These are phyloP conservation scores for Martes martes DNA, from an alignment of 2,113 vertebrate genomes.

Conservation along the genomic window DNA sequence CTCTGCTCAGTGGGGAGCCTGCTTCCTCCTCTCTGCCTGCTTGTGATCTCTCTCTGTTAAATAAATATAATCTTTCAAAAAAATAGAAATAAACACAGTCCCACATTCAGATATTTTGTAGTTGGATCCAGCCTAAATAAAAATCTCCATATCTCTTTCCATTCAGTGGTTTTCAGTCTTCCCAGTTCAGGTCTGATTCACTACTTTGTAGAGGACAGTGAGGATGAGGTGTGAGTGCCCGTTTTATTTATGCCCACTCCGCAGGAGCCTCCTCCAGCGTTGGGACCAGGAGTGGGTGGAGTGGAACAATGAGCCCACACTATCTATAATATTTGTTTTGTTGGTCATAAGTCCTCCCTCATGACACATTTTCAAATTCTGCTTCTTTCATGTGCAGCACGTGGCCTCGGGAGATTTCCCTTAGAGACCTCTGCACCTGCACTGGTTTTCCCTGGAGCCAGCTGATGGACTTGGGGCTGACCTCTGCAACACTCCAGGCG, in stretches of 20 bases:
- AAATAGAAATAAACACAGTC: background rate
- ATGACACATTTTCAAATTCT: background rate
- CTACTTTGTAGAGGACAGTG: background rate
- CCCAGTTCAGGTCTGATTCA: background rate
- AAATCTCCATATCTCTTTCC: background rate
- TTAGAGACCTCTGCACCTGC: background rate
- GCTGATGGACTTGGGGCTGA: accelerated
- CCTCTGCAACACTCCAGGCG: background rate
- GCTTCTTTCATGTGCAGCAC: background rate
- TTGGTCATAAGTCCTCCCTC: background rate
- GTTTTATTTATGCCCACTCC: accelerated
- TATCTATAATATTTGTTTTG: background rate
- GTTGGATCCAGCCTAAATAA: background rate
- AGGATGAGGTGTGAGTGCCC: background rate
- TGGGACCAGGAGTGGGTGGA: background rate
- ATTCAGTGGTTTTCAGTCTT: background rate
- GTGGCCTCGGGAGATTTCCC: background rate
- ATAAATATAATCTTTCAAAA: too few species aligned
- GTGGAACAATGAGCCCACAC: background rate
- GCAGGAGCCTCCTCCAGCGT: accelerated
- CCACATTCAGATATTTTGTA: background rate
- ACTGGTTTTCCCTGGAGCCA: background rate
- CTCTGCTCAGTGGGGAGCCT: too few species aligned
- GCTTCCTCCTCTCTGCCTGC: too few species aligned
- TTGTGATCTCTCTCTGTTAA: too few species aligned